Conservation (phyloP, 2,113 vertebrate species). For the Catharus bicknelli region DNA sequence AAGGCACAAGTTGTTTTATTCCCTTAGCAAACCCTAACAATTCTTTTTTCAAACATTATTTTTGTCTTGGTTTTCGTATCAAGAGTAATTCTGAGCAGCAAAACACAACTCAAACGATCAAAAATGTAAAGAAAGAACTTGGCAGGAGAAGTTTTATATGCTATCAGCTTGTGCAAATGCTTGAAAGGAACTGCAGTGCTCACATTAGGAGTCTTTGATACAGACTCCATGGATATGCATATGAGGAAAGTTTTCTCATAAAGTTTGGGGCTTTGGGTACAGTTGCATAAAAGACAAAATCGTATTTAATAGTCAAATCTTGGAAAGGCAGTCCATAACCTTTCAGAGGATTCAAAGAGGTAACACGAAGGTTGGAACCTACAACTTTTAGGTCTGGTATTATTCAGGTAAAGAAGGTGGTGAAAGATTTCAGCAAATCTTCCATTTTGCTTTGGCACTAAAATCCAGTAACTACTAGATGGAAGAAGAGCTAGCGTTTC, state of each 20-base stretch:
- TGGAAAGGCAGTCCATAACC: background rate
- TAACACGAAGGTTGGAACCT: background rate
- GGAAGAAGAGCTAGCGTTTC: background rate
- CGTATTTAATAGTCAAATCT: background rate
- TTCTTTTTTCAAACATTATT: background rate
- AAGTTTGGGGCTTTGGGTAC: background rate
- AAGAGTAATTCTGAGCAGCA: background rate
- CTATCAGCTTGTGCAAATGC: background rate
- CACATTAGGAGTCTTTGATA: background rate
- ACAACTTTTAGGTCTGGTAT: background rate
- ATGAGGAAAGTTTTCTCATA: background rate
- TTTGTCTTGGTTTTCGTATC: background rate
- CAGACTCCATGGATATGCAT: background rate
- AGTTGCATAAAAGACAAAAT: background rate
- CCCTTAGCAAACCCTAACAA: background rate
- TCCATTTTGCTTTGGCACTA: background rate
- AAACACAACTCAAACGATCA: background rate
- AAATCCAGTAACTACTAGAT: background rate
- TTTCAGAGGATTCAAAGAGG: background rate
- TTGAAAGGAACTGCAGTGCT: background rate
- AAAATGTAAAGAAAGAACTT: background rate
- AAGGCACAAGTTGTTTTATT: background rate
- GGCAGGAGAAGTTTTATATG: background rate
- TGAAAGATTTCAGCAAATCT: background rate
- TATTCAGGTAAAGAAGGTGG: background rate